Conservation (phyloP, 53 echinoderm and acorn worm species). For the Patiria pectinifera region DNA sequence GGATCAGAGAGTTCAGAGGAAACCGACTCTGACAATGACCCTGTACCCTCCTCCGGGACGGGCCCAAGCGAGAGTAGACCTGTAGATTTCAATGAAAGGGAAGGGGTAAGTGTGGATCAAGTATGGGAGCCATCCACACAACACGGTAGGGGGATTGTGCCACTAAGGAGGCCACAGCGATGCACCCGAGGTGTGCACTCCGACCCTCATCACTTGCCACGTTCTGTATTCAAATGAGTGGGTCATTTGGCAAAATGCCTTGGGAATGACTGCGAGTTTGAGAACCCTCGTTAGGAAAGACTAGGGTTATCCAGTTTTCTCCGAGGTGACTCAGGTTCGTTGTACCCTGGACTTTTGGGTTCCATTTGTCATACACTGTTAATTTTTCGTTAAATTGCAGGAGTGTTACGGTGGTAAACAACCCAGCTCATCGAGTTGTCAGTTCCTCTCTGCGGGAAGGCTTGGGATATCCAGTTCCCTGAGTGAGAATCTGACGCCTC, state of each 20-base stretch:
- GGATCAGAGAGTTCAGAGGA: neutral
- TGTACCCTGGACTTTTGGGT: neutral
- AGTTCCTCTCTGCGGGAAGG: neutral
- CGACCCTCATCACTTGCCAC: slow-evolving; percentile 20
- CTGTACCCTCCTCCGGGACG: neutral
- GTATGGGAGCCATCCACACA: slow-evolving; percentile 26
- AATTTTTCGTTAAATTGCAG: neutral
- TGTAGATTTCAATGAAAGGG: neutral
- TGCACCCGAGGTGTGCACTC: neutral
- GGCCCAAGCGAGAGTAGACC: neutral
- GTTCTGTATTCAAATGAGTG: neutral
- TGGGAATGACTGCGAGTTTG: neutral
- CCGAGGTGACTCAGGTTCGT: neutral
- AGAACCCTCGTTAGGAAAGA: neutral
- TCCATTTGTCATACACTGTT: too few species aligned
- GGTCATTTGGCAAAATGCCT: neutral
- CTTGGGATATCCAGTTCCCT: slow-evolving; percentile 31
- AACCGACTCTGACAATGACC: neutral
- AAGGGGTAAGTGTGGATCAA: neutral
- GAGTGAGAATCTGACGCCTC: neutral
- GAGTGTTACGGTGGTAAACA: neutral
- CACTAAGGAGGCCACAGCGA: neutral
- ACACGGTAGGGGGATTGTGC: neutral
- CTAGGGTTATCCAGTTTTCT: slow-evolving; percentile 21
- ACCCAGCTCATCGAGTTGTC: neutral